A percentile compares a stretch with the other conserved stretches of the same genome.
phyloP scores from a whole-genome alignment of 2,888 invertebrate species.

The Xiphydria camelus region DNA sequence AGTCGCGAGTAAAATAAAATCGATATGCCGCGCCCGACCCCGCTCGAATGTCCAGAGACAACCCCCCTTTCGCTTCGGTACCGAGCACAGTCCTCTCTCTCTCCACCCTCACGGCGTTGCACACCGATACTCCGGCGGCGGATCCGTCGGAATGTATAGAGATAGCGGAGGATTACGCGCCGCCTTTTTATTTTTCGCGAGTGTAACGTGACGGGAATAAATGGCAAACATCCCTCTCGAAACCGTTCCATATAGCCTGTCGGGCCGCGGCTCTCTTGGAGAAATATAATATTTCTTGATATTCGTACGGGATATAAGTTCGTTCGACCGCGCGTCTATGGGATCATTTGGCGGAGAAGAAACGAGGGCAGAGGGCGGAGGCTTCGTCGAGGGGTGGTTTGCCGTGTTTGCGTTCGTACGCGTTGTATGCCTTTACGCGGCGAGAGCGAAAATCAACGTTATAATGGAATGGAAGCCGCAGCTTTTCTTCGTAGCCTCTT shows the following conservation, averaged over 20 bases:
- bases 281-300: conserved; percentile 1
- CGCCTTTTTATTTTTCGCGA: conserved; percentile 31
- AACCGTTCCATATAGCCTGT: conserved; percentile 1
- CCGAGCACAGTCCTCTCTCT: conserved; percentile 12
- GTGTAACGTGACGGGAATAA: conserved; percentile 53
- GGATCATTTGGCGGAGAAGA: too few relatives aligned
- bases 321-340: too few relatives aligned
- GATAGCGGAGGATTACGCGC: conserved; percentile 48
- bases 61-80: conserved; percentile 18
- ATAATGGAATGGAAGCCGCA: too few relatives aligned
- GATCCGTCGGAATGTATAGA: conserved; percentile 46
- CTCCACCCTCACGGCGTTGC: background rate
- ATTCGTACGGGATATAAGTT: too few relatives aligned
- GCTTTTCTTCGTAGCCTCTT: too few relatives aligned
- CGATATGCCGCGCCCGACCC: conserved; percentile 47
- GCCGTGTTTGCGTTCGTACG: too few relatives aligned
- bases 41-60: conserved; percentile 24
- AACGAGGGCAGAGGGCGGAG: too few relatives aligned
- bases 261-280: conserved; percentile 1
- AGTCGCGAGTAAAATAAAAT: conserved; percentile 48
- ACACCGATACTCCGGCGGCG: conserved; percentile 24
- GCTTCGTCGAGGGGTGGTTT: too few relatives aligned
- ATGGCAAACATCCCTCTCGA: conserved; percentile 38
- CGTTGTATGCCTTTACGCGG: background rate
- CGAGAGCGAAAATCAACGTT: background rate